A percentile compares a stretch with the other conserved stretches of the same genome.
Conservation (phyloP, 2,888 invertebrate genomes). For the Hipparchia semele region DNA sequence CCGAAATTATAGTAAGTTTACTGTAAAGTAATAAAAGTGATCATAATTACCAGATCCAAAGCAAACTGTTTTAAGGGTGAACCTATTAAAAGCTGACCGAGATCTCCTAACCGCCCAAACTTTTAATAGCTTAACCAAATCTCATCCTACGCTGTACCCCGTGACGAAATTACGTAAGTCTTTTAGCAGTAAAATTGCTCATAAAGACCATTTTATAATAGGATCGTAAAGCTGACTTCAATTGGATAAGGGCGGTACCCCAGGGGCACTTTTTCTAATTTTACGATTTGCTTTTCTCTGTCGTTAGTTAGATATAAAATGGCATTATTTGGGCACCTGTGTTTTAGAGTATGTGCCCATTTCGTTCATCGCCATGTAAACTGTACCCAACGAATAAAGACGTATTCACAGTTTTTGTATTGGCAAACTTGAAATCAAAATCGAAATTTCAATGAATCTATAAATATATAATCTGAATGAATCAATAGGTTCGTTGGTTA, state of each 20-base stretch:
- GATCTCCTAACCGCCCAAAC: conserved; percentile 62
- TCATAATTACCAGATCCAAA: not conserved
- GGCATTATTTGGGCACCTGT: conserved; percentile 60
- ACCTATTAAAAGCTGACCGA: conserved; percentile 59
- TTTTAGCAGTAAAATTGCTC: conserved; percentile 78
- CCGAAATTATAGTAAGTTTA: not conserved
- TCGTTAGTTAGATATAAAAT: conserved; percentile 52
- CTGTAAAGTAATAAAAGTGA: not conserved
- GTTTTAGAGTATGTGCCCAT: not conserved
- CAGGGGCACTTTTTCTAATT: conserved; percentile 70
- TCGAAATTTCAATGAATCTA: too few species aligned
- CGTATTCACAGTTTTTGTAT: too few species aligned
- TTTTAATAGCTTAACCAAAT: conserved; percentile 76
- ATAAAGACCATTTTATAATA: conserved; percentile 83
- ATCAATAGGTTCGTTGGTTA: too few species aligned
- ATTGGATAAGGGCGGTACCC: conserved; percentile 53
- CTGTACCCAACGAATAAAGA: too few species aligned
- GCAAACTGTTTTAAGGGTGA: conserved; percentile 10
- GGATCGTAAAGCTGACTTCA: conserved; percentile 73
- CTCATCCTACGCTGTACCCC: conserved; percentile 71
- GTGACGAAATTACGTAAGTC: conserved; percentile 81
- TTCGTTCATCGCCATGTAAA: too few species aligned
- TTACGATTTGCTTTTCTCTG: conserved; percentile 67
- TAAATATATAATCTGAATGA: too few species aligned
- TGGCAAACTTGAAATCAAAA: too few species aligned